Percentiles rank a stretch among this genome's conserved stretches.
Conservation (phyloP, 2,113 vertebrate genomes). For the Caracal caracal region DNA sequence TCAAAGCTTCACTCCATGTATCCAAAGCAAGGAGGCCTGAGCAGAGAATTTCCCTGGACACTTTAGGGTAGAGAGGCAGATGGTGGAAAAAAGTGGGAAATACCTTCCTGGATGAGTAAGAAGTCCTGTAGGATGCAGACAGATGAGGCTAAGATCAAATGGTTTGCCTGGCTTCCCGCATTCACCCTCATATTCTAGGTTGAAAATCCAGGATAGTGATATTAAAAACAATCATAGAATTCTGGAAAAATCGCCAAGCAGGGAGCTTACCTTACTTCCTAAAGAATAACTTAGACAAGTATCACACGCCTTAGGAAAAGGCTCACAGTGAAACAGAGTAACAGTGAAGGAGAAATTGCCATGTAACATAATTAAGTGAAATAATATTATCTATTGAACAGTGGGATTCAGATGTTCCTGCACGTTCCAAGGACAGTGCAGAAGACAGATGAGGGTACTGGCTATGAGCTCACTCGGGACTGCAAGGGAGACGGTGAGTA, state of each 20-base stretch:
- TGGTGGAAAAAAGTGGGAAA: background rate
- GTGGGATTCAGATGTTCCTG: background rate
- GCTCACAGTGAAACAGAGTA: background rate
- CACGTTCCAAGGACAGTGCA: background rate
- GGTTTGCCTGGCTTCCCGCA: background rate
- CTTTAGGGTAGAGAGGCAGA: background rate
- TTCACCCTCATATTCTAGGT: background rate
- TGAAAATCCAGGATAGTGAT: background rate
- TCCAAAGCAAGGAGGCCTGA: background rate
- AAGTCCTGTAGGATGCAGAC: background rate
- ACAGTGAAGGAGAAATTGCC: background rate
- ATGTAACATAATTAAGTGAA: background rate
- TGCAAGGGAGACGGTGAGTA: fast-evolving
- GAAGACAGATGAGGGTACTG: background rate
- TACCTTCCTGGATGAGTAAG: background rate
- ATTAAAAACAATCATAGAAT: background rate
- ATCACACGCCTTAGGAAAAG: background rate
- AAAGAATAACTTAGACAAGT: background rate
- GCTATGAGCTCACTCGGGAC: background rate
- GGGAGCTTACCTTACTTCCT: background rate
- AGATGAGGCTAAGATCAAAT: background rate
- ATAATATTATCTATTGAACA: background rate
- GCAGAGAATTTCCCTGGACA: background rate
- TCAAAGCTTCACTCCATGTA: background rate
- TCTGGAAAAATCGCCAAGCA: background rate